Evolutionary conservation across 2,797 vertebrate species (phyloP).

Genomic region (Sebastes baramenuke): DNA sequence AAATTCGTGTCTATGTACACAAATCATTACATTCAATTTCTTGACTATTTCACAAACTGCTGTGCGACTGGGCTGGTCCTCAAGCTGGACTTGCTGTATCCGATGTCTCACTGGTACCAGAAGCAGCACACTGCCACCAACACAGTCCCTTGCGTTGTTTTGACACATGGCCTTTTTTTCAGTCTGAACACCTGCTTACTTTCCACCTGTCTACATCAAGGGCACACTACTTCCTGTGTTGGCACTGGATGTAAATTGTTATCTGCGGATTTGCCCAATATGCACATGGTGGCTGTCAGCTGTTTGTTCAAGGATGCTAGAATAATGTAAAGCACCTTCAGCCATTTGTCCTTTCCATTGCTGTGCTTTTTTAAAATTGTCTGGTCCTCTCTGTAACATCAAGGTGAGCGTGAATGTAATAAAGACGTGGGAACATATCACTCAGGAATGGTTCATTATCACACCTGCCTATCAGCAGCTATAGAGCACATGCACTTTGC

Average conservation of each 20-base stretch:
- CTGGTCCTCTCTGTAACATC: neutral
- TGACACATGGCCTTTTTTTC: neutral
- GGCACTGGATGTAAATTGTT: neutral
- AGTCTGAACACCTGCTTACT: neutral
- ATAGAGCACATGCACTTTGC: neutral
- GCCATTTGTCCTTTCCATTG: neutral
- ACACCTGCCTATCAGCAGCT: conserved; percentile 11
- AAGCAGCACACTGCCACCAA: too few relatives aligned
- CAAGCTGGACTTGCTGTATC: too few relatives aligned
- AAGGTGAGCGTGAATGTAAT: neutral
- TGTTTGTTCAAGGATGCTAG: neutral
- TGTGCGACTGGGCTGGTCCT: too few relatives aligned
- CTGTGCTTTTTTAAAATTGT: neutral
- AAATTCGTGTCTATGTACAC: too few relatives aligned
- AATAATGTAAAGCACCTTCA: neutral
- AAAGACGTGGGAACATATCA: neutral
- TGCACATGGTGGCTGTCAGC: neutral
- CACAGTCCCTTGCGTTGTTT: neutral
- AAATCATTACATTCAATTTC: too few relatives aligned
- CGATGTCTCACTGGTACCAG: too few relatives aligned
- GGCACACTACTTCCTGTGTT: neutral
- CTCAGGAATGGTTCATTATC: neutral
- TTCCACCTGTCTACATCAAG: neutral
- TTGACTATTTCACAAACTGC: too few relatives aligned
- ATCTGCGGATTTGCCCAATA: neutral